These are phyloP conservation scores for Phodopus roborovskii DNA, from an alignment of 2,113 vertebrate genomes.

Conservation along the genomic window DNA sequence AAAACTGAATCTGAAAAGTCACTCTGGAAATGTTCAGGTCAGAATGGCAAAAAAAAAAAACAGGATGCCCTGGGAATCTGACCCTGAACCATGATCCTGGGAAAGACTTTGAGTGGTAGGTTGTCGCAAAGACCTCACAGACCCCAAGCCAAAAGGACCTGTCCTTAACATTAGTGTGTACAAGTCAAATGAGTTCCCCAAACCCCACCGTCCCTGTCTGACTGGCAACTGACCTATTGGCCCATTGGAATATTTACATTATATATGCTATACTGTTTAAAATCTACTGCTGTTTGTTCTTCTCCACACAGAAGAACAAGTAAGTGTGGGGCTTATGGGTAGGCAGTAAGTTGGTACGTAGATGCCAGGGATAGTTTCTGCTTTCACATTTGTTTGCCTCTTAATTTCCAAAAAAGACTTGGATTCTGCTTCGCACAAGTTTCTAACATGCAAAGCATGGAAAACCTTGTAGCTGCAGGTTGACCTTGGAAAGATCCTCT, in stretches of 20 bases:
- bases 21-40: not conserved
- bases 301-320: not conserved
- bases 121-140: not conserved
- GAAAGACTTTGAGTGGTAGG: not conserved
- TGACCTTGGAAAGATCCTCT: not conserved
- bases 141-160: not conserved
- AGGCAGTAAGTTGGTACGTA: not conserved
- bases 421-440: not conserved
- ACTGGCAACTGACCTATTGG: not conserved
- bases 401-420: slow-evolving; percentile 26
- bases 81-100: not conserved
- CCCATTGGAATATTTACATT: not conserved
- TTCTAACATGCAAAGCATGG: not conserved
- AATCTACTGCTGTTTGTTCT: not conserved
- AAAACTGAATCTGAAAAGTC: not conserved
- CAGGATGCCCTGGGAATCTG: not conserved
- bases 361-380: not conserved
- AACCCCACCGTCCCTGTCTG: not conserved
- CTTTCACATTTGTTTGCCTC: not conserved
- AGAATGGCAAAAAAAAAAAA: not conserved
- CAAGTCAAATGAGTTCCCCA: not conserved
- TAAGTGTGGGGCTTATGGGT: not conserved
- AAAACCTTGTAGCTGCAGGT: not conserved
- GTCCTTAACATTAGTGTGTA: not conserved
- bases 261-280: not conserved